Evolutionary conservation across 2,113 vertebrate species (phyloP).

Genomic region (Tiliqua scincoides): DNA sequence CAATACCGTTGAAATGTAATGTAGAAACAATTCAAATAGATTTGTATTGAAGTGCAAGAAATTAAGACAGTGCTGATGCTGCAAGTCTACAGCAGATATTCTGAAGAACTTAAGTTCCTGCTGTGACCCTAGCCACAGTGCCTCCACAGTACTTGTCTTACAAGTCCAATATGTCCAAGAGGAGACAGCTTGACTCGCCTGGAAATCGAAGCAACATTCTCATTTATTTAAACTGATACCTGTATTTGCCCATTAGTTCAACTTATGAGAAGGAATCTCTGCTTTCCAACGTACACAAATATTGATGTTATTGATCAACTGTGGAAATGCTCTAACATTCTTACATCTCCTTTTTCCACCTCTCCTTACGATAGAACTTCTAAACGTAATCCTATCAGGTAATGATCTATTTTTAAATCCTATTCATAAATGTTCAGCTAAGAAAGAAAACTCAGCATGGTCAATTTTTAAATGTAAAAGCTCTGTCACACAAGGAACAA

Average conservation of each 20-base stretch:
- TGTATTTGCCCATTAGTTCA: neutral
- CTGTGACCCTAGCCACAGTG: conserved; percentile 6
- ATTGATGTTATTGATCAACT: neutral
- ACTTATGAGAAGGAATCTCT: neutral
- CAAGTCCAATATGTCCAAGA: neutral
- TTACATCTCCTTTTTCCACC: neutral
- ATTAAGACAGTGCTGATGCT: neutral
- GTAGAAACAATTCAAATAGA: neutral
- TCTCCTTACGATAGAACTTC: neutral
- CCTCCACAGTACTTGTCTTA: neutral
- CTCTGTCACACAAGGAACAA: neutral
- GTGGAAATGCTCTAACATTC: neutral
- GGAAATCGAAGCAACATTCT: neutral
- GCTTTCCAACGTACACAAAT: neutral
- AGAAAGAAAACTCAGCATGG: neutral
- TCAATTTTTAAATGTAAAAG: neutral
- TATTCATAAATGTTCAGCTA: neutral
- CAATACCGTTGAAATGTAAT: neutral
- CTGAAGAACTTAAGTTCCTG: neutral
- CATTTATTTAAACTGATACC: neutral
- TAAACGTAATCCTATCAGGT: neutral
- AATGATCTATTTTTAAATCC: neutral
- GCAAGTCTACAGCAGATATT: neutral
- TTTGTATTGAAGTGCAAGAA: too few species aligned
- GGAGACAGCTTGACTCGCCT: neutral